phyloP scores from a whole-genome alignment of 2,888 invertebrate species.

The Ligdia adustata region DNA sequence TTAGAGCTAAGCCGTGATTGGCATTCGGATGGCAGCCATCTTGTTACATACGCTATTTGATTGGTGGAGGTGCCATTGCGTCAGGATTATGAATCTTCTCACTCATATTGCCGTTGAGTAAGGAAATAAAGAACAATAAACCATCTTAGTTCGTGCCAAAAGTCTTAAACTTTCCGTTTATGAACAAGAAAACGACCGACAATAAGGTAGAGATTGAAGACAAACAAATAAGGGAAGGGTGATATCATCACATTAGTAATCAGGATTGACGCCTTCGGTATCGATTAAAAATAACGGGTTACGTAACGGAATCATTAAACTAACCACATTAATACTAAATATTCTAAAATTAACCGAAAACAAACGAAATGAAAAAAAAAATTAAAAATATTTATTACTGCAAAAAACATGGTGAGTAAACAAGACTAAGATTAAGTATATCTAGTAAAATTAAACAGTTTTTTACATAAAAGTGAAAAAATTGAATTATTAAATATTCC shows the following conservation, averaged over 20 bases:
- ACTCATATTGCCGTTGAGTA: constrained; percentile 45
- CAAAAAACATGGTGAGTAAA: no score
- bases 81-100: constrained; percentile 56
- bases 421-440: no score
- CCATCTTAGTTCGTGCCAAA: constrained; percentile 30
- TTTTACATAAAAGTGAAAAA: no score
- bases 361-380: no score
- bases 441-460: no score
- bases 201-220: constrained; percentile 27
- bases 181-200: constrained; percentile 26
- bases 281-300: constrained; percentile 32
- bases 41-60: constrained; percentile 61
- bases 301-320: constrained; percentile 34
- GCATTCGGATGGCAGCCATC: constrained; percentile 73
- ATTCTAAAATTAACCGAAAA: no score
- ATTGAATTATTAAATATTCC: neutral
- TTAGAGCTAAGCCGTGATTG: constrained; percentile 68
- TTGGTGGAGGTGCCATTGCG: constrained; percentile 54
- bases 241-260: constrained; percentile 39
- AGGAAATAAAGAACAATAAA: constrained; percentile 26
- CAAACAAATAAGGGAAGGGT: constrained; percentile 36
- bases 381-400: no score
- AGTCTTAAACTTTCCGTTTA: constrained; percentile 25
- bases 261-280: constrained; percentile 33
- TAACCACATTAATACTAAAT: no score